phyloP scores from a whole-genome alignment of 1,140 invertebrate genomes.

The Lordiphosa mommai region DNA sequence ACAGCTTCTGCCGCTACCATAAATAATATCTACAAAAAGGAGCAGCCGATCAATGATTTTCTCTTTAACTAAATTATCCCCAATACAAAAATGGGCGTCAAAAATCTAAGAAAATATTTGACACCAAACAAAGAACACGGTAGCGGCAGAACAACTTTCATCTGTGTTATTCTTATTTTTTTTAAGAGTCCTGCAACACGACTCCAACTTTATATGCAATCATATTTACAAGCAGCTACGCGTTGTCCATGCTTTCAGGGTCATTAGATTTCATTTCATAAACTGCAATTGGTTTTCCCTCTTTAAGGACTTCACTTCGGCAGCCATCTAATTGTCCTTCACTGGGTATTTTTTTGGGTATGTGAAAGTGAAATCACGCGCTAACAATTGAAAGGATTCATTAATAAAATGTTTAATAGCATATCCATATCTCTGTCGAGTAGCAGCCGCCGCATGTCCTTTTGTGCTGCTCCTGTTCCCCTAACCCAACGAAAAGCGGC shows the following conservation, averaged over 20 bases:
- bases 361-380: conserved; percentile 72
- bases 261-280: conserved; percentile 61
- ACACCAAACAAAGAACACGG: conserved; percentile 35
- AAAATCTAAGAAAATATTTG: conserved; percentile 61
- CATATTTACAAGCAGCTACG: conserved; percentile 53
- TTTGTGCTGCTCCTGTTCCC: conserved; percentile 51
- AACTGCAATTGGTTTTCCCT: conserved; percentile 48
- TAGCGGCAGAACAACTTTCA: conserved; percentile 59
- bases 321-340: conserved; percentile 60
- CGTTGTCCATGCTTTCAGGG: conserved; percentile 50
- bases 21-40: conserved; percentile 33
- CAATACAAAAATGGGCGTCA: conserved; percentile 15
- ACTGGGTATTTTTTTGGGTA: conserved; percentile 17
- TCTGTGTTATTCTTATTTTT: conserved; percentile 40
- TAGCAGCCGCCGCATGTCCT: conserved; percentile 69
- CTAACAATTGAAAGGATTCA: conserved; percentile 77
- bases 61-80: conserved; percentile 17
- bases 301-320: conserved; percentile 12
- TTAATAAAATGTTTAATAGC: conserved; percentile 78
- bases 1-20: conserved; percentile 19
- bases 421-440: conserved; percentile 55
- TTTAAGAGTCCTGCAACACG: conserved; percentile 24
- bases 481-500: conserved; percentile 35
- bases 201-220: conserved; percentile 67
- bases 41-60: conserved; percentile 16